phyloP scores from a whole-genome alignment of 1,140 invertebrate genomes.

The Melipona quadrifasciata region DNA sequence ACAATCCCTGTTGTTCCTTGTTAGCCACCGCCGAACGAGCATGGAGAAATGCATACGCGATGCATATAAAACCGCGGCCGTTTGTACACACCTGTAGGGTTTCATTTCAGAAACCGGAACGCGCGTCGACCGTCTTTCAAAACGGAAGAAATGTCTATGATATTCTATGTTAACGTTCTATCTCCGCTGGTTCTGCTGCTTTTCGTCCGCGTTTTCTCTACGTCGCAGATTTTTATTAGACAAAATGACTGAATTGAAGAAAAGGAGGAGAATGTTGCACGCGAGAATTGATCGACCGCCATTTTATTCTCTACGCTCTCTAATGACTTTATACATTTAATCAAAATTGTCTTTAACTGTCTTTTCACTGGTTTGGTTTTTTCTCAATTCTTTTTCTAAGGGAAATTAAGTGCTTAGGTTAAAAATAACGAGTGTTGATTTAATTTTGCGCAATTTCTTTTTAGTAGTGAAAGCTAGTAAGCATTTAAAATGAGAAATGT shows the following conservation, averaged over 20 bases:
- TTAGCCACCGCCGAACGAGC: neutral
- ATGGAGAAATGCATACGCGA: neutral
- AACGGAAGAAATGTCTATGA: neutral
- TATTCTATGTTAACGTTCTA: neutral
- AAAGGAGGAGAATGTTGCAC: neutral
- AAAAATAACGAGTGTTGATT: too few species aligned
- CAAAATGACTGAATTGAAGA: neutral
- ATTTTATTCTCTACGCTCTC: too few species aligned
- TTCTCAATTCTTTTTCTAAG: too few species aligned
- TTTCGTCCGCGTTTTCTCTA: too few species aligned
- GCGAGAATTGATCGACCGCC: neutral
- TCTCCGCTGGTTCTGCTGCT: neutral
- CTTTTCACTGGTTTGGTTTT: too few species aligned
- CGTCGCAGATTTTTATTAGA: neutral
- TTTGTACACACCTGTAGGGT: neutral
- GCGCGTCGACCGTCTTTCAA: neutral
- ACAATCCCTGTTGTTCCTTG: slow-evolving; percentile 13
- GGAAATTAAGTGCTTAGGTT: too few species aligned
- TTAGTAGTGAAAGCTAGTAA: too few species aligned
- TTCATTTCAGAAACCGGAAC: slow-evolving; percentile 11
- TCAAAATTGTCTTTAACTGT: too few species aligned
- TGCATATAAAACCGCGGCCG: neutral
- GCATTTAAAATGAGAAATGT: too few species aligned
- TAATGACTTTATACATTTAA: too few species aligned
- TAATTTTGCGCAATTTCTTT: too few species aligned